Evolutionary conservation across 2,888 invertebrate genomes (phyloP), one percentile per base, ranked within the genome.

Genomic region (Nemotelus pantherinus): DNA sequence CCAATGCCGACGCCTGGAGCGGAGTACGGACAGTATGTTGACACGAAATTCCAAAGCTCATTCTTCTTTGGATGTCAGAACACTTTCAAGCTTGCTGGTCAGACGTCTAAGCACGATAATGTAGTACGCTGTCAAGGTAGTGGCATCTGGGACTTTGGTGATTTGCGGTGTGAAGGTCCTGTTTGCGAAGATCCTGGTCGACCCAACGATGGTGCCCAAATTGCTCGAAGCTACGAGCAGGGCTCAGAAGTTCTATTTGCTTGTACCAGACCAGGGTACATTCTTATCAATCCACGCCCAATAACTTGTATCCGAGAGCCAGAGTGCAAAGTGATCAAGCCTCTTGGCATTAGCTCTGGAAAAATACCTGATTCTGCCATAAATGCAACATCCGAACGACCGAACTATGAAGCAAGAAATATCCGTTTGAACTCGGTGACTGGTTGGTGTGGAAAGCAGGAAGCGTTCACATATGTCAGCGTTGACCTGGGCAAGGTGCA

Each of bases 81-180:
- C 81, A 98, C 98, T 0, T 98, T 98, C 85, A 96, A 96, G 84
- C 89, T 97, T 25, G 96, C 95, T 41, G 97, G 97, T 2, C 96
- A 97, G 88, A 96, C 97, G 1, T 94, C 93, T 80, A 93, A 94
- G 82, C 94, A 96, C 82, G 97, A 98, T 83, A 96, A 96, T 84
- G 94, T 95, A 9, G 98, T 99, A 0, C 90, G 94, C 80, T 98
- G 98, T 86, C 94, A 94, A 88, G 93, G 93, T 0, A 96, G 96
- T 84, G 96, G 96, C 2, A 93, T 95, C 79, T 99, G 99, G 99
- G 98, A 98, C 88, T 97, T 98, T 85, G 98, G 98, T 47, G 96
- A 97, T 85, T 89, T 99, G 71, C 84, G 87, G 76, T 99, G 99
- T 84, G 97, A 98, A 89, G 98, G 98, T 41, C 98, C 98, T 2